Percentiles rank a stretch among this genome's conserved stretches.
These are phyloP conservation scores for Esox masquinongy DNA, from an alignment of 2,797 vertebrate species.

Conservation along the genomic window DNA sequence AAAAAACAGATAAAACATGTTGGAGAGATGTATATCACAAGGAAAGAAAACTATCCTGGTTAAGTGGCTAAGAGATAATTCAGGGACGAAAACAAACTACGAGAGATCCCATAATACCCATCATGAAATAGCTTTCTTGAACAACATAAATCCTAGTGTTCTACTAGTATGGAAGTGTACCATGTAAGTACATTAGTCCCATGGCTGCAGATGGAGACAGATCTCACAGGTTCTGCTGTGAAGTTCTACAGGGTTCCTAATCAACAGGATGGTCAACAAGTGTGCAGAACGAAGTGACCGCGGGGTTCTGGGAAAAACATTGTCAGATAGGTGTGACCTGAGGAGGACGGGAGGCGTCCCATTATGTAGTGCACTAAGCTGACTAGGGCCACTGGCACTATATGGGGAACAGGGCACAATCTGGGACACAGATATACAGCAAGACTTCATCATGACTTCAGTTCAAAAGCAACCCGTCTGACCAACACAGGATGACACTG, in stretches of 20 bases:
- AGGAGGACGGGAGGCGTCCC: background rate
- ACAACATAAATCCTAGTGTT: background rate
- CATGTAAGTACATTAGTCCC: background rate
- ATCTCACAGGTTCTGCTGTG: background rate
- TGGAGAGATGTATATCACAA: background rate
- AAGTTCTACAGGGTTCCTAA: background rate
- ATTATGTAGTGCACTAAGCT: background rate
- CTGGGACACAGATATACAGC: background rate
- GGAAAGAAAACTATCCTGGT: background rate
- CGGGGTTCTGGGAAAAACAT: background rate
- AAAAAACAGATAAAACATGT: conserved; percentile 23
- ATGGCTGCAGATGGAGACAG: background rate
- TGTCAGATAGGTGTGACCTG: background rate
- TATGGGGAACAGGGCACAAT: background rate
- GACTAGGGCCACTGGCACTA: background rate
- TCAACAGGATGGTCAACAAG: background rate
- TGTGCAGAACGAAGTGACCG: background rate
- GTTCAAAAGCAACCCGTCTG: conserved; percentile 44
- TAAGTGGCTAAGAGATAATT: background rate
- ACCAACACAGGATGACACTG: conserved; percentile 26
- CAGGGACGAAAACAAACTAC: too few relatives aligned
- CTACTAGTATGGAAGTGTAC: too few relatives aligned
- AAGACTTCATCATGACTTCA: conserved; percentile 53
- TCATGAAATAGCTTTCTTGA: background rate
- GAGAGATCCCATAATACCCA: background rate